These are phyloP conservation scores for Virgularia gustaviana DNA, from an alignment of 92 coral and sea anemone species.

Conservation along the genomic window DNA sequence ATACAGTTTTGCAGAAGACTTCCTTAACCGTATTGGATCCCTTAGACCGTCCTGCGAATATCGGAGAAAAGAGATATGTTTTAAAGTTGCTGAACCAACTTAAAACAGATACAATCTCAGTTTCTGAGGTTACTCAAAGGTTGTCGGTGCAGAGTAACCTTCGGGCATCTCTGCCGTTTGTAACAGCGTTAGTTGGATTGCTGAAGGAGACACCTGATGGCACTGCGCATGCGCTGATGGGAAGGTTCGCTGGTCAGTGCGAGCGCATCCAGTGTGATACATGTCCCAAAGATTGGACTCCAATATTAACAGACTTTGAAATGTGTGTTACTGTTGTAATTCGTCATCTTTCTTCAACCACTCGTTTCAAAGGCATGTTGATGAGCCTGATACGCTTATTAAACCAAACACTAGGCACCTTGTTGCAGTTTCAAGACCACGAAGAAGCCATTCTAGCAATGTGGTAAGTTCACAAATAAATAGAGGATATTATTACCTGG, in stretches of 20 bases:
- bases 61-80: background rate
- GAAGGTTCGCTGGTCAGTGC: slow-evolving; percentile 22
- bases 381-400: slow-evolving; percentile 34
- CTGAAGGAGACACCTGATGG: slow-evolving; percentile 21
- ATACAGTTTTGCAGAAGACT: background rate
- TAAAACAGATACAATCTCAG: slow-evolving; percentile 4
- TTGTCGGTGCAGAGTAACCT: background rate
- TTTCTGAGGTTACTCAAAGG: slow-evolving; percentile 29
- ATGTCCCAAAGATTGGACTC: slow-evolving; percentile 34
- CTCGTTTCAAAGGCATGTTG: slow-evolving; percentile 42
- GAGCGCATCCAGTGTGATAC: background rate
- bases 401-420: slow-evolving; percentile 27
- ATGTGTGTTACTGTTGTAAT: slow-evolving; percentile 52
- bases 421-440: slow-evolving; percentile 11
- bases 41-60: slow-evolving; percentile 6
- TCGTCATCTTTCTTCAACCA: slow-evolving; percentile 8
- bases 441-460: slow-evolving; percentile 43
- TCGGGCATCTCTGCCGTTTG: background rate
- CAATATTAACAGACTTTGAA: slow-evolving; percentile 65
- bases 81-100: background rate
- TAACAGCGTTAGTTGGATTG: slow-evolving; percentile 2
- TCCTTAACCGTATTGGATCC: background rate
- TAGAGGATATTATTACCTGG: too few relatives aligned
- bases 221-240: background rate
- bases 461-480: slow-evolving; percentile 13